Base-by-base conservation (phyloP, 2,113 vertebrate species). In the Vanacampus margaritifer region DNA sequence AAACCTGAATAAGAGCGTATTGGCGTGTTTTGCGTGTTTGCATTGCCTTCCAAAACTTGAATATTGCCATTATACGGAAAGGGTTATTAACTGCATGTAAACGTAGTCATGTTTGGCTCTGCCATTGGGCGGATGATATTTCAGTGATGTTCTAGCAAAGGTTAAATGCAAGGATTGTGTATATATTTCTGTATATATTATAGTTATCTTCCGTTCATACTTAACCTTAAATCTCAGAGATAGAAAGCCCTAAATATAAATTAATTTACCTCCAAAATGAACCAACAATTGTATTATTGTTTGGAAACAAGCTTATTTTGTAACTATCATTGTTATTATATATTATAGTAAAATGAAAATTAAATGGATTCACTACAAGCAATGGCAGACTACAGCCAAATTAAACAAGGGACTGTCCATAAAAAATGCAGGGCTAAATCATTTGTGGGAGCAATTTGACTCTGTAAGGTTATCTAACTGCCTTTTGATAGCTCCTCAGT, bases 381-480 rank as follows among this genome's bases (percentile, higher is more conserved):
- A 51, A 46, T 69, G 54, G 56, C 36, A 67, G 60, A 67, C 48
- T 74, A 54, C 56, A 56, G 23, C 24, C 43, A 61, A 75, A 82
- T 75, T 26, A 79, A 76, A 76, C 36, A 60, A 28, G 26, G 37
- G 35, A 73, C 62, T 64, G 70, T 75, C 80, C 48, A 61, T 74
- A 64, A 65, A 76, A 80, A 68, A 35, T 59, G 39, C 37, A 72
- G 73, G 50, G 36, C 39, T 69, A 78, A 81, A 66, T 70, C 80
- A 82, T 81, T 67, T 37, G 17, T 23, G 16, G 65, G 65, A 72
- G 72, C 67, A 75, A 78, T 84, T 82, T 85, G 62, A 43, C 65
- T 63, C 68, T 32, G 74, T 65, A 39, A 80, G 80, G 74, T 86
- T 84, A 73, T 83, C 75, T 81, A 72, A 85, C 71, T 76, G 72